These are phyloP conservation scores for Tamandua tetradactyla DNA, from an alignment of 2,797 vertebrate genomes.

Conservation along the genomic window DNA sequence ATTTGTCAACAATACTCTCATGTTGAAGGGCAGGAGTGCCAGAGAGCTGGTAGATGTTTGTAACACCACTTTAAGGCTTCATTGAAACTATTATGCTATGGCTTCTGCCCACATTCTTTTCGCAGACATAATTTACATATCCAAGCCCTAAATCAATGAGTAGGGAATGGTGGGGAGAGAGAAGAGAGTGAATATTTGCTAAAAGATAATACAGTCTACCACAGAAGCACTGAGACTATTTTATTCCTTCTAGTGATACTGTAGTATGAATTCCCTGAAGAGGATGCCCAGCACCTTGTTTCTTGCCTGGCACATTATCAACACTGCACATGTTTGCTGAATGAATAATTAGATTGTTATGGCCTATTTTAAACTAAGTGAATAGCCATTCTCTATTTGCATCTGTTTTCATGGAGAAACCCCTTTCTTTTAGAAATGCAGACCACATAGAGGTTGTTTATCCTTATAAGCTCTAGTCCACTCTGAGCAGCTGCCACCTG, in stretches of 20 bases:
- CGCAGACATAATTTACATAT: neutral
- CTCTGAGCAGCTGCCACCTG: neutral
- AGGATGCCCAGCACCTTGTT: neutral
- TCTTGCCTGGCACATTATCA: neutral
- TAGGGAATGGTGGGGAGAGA: neutral
- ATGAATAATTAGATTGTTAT: neutral
- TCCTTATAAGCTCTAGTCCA: neutral
- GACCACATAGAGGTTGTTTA: accelerated
- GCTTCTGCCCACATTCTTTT: neutral
- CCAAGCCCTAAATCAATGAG: neutral
- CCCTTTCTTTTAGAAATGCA: neutral
- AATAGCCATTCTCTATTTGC: neutral
- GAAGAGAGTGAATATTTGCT: neutral
- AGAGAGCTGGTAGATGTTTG: neutral
- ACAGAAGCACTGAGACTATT: neutral
- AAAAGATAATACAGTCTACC: neutral
- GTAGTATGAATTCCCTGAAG: neutral
- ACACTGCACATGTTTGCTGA: neutral
- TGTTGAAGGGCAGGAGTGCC: neutral
- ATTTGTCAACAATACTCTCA: neutral
- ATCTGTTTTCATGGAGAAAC: neutral
- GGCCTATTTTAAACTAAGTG: neutral
- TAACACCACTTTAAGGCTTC: neutral
- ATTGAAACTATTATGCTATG: neutral
- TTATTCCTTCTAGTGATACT: neutral